Conservation (phyloP, 1,140 invertebrate genomes). For the Penaeus vannamei region DNA sequence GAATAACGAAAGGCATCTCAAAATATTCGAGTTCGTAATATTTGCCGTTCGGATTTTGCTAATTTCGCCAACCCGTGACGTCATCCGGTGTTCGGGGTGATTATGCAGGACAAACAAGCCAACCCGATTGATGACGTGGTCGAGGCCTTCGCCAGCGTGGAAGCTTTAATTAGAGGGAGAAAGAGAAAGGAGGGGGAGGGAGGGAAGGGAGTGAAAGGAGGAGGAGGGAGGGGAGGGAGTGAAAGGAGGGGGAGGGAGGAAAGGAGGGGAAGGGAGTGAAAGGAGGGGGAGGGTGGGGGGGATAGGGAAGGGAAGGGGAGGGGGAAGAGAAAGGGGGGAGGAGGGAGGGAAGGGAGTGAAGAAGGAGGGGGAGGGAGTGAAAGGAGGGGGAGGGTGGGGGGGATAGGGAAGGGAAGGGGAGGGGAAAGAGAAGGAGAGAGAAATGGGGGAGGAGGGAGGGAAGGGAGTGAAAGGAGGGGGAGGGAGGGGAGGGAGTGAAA, state of each 20-base stretch:
- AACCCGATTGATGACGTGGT: too few relatives aligned
- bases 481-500: background rate
- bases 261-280: background rate
- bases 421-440: background rate
- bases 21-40: too few relatives aligned
- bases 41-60: too few relatives aligned
- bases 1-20: too few relatives aligned
- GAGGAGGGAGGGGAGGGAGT: background rate
- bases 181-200: background rate
- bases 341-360: background rate
- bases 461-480: background rate
- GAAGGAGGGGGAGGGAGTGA: background rate
- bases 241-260: background rate
- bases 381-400: too few relatives aligned
- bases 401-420: background rate
- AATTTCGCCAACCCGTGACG: too few relatives aligned
- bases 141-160: too few relatives aligned
- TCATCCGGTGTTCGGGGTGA: too few relatives aligned
- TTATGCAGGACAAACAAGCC: too few relatives aligned
- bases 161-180: background rate
- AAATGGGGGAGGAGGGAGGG: too few relatives aligned
- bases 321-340: background rate
- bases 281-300: background rate
- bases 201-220: background rate
- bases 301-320: background rate